phyloP scores from a whole-genome alignment of 92 coral and sea anemone genomes.

The Paragorgia papillata region DNA sequence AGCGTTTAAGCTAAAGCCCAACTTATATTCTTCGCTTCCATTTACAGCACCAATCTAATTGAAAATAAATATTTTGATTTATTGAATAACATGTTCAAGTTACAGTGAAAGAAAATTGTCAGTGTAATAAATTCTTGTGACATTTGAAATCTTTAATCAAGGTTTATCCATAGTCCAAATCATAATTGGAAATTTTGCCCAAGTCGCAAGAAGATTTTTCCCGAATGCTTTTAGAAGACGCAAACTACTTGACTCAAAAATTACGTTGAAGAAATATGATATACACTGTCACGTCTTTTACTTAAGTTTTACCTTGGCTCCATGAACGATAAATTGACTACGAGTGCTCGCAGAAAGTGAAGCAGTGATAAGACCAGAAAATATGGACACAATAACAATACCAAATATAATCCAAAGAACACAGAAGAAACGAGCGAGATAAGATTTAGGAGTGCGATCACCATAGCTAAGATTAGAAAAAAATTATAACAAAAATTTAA shows the following conservation, averaged over 20 bases:
- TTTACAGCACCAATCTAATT: constrained; percentile 89
- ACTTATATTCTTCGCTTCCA: constrained; percentile 82
- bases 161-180: too few relatives aligned
- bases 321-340: constrained; percentile 76
- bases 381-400: constrained; percentile 76
- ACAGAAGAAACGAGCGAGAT: constrained; percentile 85
- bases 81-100: too few relatives aligned
- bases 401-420: constrained; percentile 91
- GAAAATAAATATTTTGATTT: constrained; percentile 2
- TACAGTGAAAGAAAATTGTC: too few relatives aligned
- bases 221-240: too few relatives aligned
- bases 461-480: constrained; percentile 70
- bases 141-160: too few relatives aligned
- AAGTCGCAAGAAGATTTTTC: too few relatives aligned
- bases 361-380: constrained; percentile 86
- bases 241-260: too few relatives aligned
- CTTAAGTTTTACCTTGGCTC: constrained; percentile 70
- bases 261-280: too few relatives aligned
- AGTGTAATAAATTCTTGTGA: too few relatives aligned
- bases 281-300: too few relatives aligned
- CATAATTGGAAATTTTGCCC: too few relatives aligned
- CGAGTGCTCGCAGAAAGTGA: constrained; percentile 78
- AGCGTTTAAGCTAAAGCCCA: constrained; percentile 90
- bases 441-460: constrained; percentile 80
- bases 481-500: neutral